Evolutionary conservation across 2,888 invertebrate species (phyloP).

Genomic region (Noctua comes): DNA sequence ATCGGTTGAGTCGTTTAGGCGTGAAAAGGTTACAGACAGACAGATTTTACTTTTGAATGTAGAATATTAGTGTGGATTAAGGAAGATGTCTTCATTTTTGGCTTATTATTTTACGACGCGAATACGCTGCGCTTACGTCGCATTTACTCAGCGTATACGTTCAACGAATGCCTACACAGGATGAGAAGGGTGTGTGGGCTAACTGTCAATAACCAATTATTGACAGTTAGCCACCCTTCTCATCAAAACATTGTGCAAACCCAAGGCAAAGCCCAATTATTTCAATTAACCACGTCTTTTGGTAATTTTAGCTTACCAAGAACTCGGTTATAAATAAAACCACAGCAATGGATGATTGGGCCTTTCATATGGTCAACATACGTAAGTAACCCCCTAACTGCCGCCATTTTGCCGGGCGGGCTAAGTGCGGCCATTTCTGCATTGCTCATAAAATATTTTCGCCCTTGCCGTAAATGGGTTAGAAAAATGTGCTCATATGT

Average conservation of each 20-base stretch:
- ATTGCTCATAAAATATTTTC: slow-evolving; percentile 57
- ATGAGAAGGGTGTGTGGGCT: background rate
- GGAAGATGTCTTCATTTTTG: background rate
- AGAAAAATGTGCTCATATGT: slow-evolving; percentile 49
- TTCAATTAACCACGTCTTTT: slow-evolving; percentile 27
- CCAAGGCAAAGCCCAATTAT: slow-evolving; percentile 4
- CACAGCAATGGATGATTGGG: slow-evolving; percentile 44
- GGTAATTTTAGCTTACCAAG: slow-evolving; percentile 29
- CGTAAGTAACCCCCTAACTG: slow-evolving; percentile 28
- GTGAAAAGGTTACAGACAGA: background rate
- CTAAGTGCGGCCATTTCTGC: slow-evolving; percentile 51
- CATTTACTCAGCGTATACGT: background rate
- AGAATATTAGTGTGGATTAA: background rate
- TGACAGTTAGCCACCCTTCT: no score
- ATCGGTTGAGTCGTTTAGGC: background rate
- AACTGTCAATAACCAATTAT: background rate
- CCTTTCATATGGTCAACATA: slow-evolving; percentile 47
- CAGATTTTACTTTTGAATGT: background rate
- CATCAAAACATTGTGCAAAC: background rate
- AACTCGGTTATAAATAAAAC: slow-evolving; percentile 48
- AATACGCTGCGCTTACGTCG: background rate
- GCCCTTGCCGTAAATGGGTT: slow-evolving; percentile 46
- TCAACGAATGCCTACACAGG: background rate
- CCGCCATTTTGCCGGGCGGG: slow-evolving; percentile 29
- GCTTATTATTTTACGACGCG: background rate